Evolutionary conservation across 2,113 vertebrate species (phyloP), one percentile per base, ranked within the genome.

Genomic region (pig (Sus scrofa)): DNA sequence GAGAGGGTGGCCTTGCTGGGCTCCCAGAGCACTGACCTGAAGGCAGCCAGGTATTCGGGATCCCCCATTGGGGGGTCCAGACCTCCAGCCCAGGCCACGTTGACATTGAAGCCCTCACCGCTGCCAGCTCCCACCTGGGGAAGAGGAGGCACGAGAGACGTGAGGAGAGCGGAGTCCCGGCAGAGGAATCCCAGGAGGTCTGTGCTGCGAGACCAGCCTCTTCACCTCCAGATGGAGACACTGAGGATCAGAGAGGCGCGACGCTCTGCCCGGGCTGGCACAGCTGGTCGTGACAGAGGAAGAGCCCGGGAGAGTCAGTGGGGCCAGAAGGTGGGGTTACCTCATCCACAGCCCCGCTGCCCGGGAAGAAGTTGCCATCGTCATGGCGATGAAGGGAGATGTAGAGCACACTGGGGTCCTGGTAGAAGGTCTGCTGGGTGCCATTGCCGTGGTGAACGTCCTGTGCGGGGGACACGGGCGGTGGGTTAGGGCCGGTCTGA

Each of bases 371-470:
- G 96, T 99, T 99, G 67, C 99, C 99, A 0, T 99, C 92, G 0
- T 99, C 99, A 13, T 99, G 99, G 85, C 99, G 99, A 98, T 99
- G 99, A 60, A 99, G 97, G 39, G 99, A 99, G 97, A 99, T 99
- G 98, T 99, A 99, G 54, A 99, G 98, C 44, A 99, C 99, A 0
- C 98, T 99, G 1, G 99, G 99, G 97, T 99, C 99, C 16, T 98
- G 96, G 97, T 99, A 99, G 98, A 99, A 99, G 37, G 99, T 99
- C 50, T 99, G 98, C 98, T 99, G 99, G 27, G 99, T 99, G 50
- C 99, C 99, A 0, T 99, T 99, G 50, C 99, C 99, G 12, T 99
- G 99, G 98, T 99, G 99, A 94, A 99, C 98, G 7, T 99, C 99
- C 99, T 99, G 83, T 1, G 56, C 22, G n/a, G 78, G 78, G 56